phyloP scores from a whole-genome alignment of 2,888 invertebrate genomes.

The Cetonia aurata region DNA sequence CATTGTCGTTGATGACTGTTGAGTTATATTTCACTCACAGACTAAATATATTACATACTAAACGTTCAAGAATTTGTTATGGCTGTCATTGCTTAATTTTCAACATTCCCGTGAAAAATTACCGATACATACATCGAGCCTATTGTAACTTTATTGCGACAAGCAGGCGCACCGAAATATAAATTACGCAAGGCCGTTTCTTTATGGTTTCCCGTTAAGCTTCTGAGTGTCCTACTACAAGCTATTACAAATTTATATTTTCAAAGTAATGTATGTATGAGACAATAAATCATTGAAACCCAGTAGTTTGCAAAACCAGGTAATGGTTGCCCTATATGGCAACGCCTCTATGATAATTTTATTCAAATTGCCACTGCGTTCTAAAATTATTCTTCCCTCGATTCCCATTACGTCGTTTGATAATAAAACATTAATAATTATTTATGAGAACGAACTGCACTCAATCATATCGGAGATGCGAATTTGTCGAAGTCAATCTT shows the following conservation, averaged over 20 bases:
- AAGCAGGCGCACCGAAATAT: slow-evolving; percentile 11
- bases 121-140: neutral
- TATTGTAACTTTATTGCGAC: slow-evolving; percentile 15
- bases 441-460: slow-evolving; percentile 27
- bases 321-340: slow-evolving; percentile 45
- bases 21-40: too few relatives aligned
- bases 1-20: too few relatives aligned
- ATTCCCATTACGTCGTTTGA: slow-evolving; percentile 40
- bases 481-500: slow-evolving; percentile 12
- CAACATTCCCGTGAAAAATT: too few relatives aligned
- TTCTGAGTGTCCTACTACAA: slow-evolving; percentile 25
- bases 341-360: slow-evolving; percentile 43
- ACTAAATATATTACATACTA: too few relatives aligned
- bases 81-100: too few relatives aligned
- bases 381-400: slow-evolving; percentile 26
- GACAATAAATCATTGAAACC: slow-evolving; percentile 45
- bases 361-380: slow-evolving; percentile 42
- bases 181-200: slow-evolving; percentile 31
- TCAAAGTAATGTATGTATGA: slow-evolving; percentile 20
- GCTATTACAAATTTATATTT: slow-evolving; percentile 40
- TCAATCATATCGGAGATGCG: slow-evolving; percentile 18
- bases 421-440: slow-evolving; percentile 42
- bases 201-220: slow-evolving; percentile 23
- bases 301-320: slow-evolving; percentile 45
- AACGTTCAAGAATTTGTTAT: too few relatives aligned